Evolutionary conservation across 2,888 invertebrate species (phyloP).

Genomic region (Leucania comma): DNA sequence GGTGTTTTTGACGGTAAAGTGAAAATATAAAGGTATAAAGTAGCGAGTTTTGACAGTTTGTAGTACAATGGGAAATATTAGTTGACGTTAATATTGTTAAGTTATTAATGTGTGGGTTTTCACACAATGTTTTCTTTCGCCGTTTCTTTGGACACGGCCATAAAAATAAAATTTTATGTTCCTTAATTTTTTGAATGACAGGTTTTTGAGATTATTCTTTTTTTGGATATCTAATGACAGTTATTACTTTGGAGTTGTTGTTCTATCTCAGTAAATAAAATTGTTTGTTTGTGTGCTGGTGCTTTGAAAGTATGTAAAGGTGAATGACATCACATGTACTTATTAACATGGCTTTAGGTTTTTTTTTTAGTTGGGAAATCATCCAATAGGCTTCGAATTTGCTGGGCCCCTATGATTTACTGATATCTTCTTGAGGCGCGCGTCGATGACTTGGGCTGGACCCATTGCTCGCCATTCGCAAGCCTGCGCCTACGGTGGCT

Average conservation of each 20-base stretch:
- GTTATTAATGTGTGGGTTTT: constrained; percentile 62
- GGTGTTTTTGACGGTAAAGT: constrained; percentile 41
- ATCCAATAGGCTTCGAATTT: too few species aligned
- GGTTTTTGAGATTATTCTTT: neutral
- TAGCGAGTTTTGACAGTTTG: constrained; percentile 49
- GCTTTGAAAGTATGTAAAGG: too few species aligned
- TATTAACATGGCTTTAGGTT: too few species aligned
- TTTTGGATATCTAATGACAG: neutral
- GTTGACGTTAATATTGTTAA: constrained; percentile 45
- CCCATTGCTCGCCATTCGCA: too few species aligned
- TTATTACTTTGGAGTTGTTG: neutral
- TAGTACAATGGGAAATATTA: constrained; percentile 56
- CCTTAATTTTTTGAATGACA: constrained; percentile 26
- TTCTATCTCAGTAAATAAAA: too few species aligned
- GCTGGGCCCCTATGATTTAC: too few species aligned
- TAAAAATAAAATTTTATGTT: constrained; percentile 55
- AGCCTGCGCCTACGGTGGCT: too few species aligned
- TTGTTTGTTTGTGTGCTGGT: neutral
- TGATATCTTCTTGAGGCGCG: too few species aligned
- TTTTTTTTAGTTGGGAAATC: too few species aligned
- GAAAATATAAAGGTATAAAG: constrained; percentile 42
- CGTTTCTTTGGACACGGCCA: constrained; percentile 33
- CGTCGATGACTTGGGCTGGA: too few species aligned
- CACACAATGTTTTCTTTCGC: constrained; percentile 54
- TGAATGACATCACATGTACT: neutral